Base-by-base conservation (phyloP, 2,888 invertebrate genomes). In the Lepidocyrtinus sp. region DNA sequence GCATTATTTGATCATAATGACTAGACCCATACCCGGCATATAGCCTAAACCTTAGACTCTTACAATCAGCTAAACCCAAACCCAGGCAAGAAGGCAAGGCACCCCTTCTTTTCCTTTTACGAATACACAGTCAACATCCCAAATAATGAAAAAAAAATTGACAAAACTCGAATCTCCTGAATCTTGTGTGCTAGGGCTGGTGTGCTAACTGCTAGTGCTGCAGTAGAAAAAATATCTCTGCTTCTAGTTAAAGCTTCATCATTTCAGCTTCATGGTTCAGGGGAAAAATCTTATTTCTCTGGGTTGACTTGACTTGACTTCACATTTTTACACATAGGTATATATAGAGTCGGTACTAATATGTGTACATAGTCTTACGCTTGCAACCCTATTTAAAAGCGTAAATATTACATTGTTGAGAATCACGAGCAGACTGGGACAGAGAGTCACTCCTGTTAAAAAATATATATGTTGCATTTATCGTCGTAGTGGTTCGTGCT, bases 61-160 rank as follows among this genome's bases (percentile, higher is more conserved):
- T n/a, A n/a, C n/a, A n/a, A n/a, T n/a, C n/a, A n/a, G n/a, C n/a
- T n/a, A n/a, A 50, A 50, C n/a, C 36, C 12, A 36, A 36, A 12
- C 1, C 59, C 69, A 26, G 59, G 69, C 26, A 9, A 19, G 59
- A 3, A 1, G 50, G 22, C 71, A 46, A n/a, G 65, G 45, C 74
- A 74, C 74, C 74, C 73, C 67, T 73, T 71, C 36, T 36, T 67
- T 73, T 46, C 73, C 70, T 62, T 71, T 71, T 71, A 62, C 22
- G 5, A 50, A 50, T n/a, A 27, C 45, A 26, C 45, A 19, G 1
- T 17, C 27, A 65, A 12, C 15, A 36, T n/a, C 21, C n/a, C n/a
- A 65, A 45, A 46, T 21, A 46, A 24, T n/a, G n/a, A n/a, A n/a
- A n/a, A n/a, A 24, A 63, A 26, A 63, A 63, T 63, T 63, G 63